Evolutionary conservation across 2,113 vertebrate species (phyloP).

Genomic region (Myrmecophaga tridactyla): DNA sequence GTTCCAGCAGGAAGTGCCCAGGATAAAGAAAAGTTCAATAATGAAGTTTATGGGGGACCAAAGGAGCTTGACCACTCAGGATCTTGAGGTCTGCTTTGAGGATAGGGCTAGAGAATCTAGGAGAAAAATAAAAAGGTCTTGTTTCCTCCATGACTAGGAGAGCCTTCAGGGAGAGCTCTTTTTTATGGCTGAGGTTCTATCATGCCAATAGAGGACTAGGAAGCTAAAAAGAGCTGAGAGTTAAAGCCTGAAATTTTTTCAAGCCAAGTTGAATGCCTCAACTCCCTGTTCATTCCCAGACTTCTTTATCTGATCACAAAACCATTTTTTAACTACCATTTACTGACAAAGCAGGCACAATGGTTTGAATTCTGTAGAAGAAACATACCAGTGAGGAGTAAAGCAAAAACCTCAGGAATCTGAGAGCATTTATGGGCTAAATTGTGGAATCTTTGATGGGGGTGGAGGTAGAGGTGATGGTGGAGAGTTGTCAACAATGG

Average conservation of each 20-base stretch:
- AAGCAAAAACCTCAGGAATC: neutral
- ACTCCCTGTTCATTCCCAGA: neutral
- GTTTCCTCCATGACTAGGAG: neutral
- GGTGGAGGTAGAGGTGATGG: neutral
- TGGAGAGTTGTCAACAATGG: neutral
- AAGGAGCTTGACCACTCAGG: neutral
- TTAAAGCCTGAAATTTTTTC: constrained; percentile 19
- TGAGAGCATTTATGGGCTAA: neutral
- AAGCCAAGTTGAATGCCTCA: neutral
- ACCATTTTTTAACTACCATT: neutral
- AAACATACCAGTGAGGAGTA: neutral
- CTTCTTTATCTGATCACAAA: constrained; percentile 33
- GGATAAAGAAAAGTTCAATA: neutral
- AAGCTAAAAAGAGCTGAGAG: neutral
- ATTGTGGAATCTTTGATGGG: neutral
- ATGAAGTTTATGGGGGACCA: neutral
- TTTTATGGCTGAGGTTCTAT: neutral
- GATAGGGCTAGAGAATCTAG: neutral
- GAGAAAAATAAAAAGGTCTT: neutral
- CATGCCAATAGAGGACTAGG: neutral
- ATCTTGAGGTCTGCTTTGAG: neutral
- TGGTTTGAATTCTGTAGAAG: neutral
- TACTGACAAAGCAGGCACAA: neutral
- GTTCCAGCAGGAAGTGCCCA: neutral
- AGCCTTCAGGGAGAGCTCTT: neutral